Evolutionary conservation across 2,113 vertebrate genomes (phyloP), one percentile per base, ranked within the genome.

Genomic region (Hippocampus guttulatus): DNA sequence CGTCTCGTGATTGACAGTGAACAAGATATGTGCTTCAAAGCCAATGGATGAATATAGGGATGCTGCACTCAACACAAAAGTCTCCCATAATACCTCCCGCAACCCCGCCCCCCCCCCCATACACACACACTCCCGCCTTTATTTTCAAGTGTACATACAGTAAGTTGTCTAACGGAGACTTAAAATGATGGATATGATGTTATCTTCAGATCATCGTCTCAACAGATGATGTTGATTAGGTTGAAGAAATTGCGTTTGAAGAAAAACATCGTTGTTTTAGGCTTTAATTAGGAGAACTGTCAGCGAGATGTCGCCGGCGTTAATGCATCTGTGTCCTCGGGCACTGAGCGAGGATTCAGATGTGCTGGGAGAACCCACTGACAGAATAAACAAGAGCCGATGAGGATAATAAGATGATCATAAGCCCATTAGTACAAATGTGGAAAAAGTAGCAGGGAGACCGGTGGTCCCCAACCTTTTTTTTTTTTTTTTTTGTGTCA

Each of bases 301-400:
- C 77, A 84, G 57, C 30, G 20, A 73, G 61, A 54, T 33, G 64
- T 58, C 70, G 75, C 58, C 64, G 14, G n/a, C 1, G 5, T 30
- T 74, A 68, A 72, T 45, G 57, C 51, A 16, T 68, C 47, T 49
- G 75, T 67, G 64, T 77, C 63, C 63, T 77, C 33, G 64, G 70
- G 71, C 75, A 70, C 54, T 2, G 68, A 70, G 64, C 23, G 66
- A 69, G 51, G 33, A 70, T 57, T 33, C 67, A 47, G 65, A 71
- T 76, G 73, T 84, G 52, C 62, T 25, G 74, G 68, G 74, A 79
- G 82, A 38, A 69, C 74, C 69, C 68, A 74, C 70, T 77, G 74
- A 85, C 79, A 72, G 67, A 20, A 30, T 68, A 74, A 76, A 78
- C 80, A 79, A 64, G 62, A 58, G 71, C 64, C 68, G 45, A 57